Evolutionary conservation across 2,113 vertebrate species (phyloP).

Genomic region (Ptilonorhynchus violaceus): DNA sequence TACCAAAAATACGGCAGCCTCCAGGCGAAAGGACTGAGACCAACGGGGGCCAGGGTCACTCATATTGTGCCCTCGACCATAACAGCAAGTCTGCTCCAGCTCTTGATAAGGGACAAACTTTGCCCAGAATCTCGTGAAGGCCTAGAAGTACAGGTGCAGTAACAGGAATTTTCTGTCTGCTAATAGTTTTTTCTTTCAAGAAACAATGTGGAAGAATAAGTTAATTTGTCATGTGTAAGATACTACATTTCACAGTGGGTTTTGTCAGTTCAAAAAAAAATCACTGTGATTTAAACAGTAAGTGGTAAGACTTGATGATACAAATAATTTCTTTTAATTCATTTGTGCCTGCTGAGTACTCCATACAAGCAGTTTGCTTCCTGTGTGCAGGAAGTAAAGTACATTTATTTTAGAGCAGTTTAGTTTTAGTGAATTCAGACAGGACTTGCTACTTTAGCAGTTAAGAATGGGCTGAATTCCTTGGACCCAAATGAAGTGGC

Average conservation of each 20-base stretch:
- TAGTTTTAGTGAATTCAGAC: not conserved
- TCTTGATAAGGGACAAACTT: slow-evolving; percentile 83
- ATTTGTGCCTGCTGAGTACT: not conserved
- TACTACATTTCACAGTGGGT: not conserved
- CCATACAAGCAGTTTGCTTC: not conserved
- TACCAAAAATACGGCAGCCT: slow-evolving; percentile 83
- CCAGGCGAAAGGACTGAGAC: slow-evolving; percentile 82
- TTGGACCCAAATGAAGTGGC: not conserved
- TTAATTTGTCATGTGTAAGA: not conserved
- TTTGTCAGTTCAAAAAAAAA: not conserved
- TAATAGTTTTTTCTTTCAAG: not conserved
- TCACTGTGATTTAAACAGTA: not conserved
- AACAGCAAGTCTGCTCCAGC: slow-evolving; percentile 74
- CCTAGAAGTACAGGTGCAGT: slow-evolving; percentile 83
- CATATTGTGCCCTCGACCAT: slow-evolving; percentile 84
- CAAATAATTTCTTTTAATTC: not conserved
- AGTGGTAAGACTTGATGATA: not conserved
- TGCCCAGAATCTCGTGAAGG: slow-evolving; percentile 76
- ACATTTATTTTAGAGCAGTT: not conserved
- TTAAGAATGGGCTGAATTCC: not conserved
- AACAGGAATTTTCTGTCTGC: not conserved
- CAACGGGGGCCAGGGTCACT: slow-evolving; percentile 71
- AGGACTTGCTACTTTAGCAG: not conserved
- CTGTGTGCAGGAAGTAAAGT: not conserved
- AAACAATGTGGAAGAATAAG: not conserved